Conservation (phyloP, 2,888 invertebrate genomes). For the Liopterus haemorrhoidalis region DNA sequence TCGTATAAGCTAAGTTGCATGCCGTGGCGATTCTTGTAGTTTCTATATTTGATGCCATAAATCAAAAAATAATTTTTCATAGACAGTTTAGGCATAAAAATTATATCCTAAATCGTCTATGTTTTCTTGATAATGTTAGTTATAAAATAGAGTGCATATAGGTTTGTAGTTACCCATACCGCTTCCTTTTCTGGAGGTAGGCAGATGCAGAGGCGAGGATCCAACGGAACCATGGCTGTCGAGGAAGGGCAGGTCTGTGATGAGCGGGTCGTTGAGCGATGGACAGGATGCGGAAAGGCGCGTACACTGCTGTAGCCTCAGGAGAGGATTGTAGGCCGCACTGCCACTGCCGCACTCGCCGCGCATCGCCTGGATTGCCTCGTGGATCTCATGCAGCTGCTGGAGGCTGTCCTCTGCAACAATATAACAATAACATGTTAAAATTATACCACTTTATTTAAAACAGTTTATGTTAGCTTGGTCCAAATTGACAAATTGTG, state of each 20-base stretch:
- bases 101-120: background rate
- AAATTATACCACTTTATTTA: conserved; percentile 29
- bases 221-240: conserved; percentile 51
- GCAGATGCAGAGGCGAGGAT: conserved; percentile 45
- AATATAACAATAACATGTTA: too few relatives aligned
- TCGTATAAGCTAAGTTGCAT: too few relatives aligned
- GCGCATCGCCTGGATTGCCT: conserved; percentile 71
- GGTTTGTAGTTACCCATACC: conserved; percentile 43
- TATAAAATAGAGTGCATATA: background rate
- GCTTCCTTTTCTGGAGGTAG: conserved; percentile 59
- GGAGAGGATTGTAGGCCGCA: conserved; percentile 41
- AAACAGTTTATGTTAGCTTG: background rate
- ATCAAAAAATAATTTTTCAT: background rate
- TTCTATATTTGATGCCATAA: background rate
- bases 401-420: conserved; percentile 63
- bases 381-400: conserved; percentile 68
- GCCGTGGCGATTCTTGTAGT: too few relatives aligned
- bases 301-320: conserved; percentile 42
- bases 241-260: conserved; percentile 40
- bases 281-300: conserved; percentile 71
- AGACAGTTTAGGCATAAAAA: background rate
- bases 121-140: background rate
- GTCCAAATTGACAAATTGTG: too few relatives aligned
- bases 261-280: conserved; percentile 54
- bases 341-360: conserved; percentile 34